These are phyloP conservation scores for Zonitis immaculata DNA, from an alignment of 2,888 invertebrate genomes.

Conservation along the genomic window DNA sequence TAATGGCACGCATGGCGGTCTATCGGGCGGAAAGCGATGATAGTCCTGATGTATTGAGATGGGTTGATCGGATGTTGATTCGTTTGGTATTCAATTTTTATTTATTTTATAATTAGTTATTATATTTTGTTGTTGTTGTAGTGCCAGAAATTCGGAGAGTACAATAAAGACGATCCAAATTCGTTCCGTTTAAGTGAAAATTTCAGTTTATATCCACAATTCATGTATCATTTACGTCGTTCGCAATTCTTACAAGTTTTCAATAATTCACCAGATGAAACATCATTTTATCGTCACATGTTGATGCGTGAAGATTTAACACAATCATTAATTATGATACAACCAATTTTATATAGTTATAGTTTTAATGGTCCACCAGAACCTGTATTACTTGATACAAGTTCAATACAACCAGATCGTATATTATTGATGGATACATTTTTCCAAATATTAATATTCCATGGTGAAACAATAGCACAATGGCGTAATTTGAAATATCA, in stretches of 20 bases:
- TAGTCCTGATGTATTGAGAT: constrained; percentile 94
- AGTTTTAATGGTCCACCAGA: constrained; percentile 97
- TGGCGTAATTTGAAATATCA: constrained; percentile 97
- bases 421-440: constrained; percentile 99
- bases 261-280: constrained; percentile 99
- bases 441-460: constrained; percentile 99
- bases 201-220: constrained; percentile 98
- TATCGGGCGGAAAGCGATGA: constrained; percentile 93
- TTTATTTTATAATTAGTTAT: neutral
- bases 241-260: constrained; percentile 99
- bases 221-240: constrained; percentile 97
- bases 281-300: constrained; percentile 98
- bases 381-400: constrained; percentile 95
- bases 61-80: constrained; percentile 98
- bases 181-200: constrained; percentile 95
- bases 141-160: constrained; percentile 99
- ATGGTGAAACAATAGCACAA: constrained; percentile 98
- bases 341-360: constrained; percentile 97
- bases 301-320: constrained; percentile 95
- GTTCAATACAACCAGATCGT: constrained; percentile 94
- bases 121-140: constrained; percentile 48
- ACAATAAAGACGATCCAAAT: constrained; percentile 94
- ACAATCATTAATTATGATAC: constrained; percentile 98
- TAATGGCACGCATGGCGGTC: constrained; percentile 95
- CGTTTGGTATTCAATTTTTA: constrained; percentile 64